These are phyloP conservation scores for Zelostemma sp. DNA, from an alignment of 1,140 invertebrate genomes.

Conservation along the genomic window DNA sequence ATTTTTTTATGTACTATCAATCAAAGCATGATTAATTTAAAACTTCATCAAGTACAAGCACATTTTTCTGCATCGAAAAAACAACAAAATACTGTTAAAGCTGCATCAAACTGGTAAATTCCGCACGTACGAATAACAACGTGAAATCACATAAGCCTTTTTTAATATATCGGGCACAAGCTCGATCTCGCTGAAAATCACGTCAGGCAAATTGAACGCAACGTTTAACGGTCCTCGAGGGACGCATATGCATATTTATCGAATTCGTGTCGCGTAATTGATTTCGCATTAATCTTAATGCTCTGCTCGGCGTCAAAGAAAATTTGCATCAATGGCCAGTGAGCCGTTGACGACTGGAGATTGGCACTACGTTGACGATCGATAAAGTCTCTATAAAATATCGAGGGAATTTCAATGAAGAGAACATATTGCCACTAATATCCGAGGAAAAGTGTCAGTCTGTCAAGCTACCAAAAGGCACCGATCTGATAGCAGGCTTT, in stretches of 20 bases:
- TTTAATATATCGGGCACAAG: too few species aligned
- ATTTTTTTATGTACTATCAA: too few species aligned
- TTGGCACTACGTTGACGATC: constrained; percentile 41
- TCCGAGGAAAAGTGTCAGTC: constrained; percentile 65
- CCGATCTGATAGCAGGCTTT: constrained; percentile 56
- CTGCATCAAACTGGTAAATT: too few species aligned
- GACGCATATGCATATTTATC: not conserved
- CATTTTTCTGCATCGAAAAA: too few species aligned
- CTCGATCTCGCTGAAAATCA: not conserved
- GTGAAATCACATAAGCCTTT: too few species aligned
- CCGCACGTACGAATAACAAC: too few species aligned
- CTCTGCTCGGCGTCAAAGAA: constrained; percentile 6
- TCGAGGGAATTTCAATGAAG: constrained; percentile 62
- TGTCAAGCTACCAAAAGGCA: constrained; percentile 62
- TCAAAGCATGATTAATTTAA: too few species aligned
- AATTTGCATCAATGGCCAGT: constrained; percentile 5
- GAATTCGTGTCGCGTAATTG: constrained; percentile 7
- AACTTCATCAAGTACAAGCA: too few species aligned
- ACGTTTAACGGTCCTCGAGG: not conserved
- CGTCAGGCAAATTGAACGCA: not conserved
- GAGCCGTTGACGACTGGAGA: constrained; percentile 10
- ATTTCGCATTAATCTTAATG: constrained; percentile 9
- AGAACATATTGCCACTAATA: constrained; percentile 69
- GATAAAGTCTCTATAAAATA: constrained; percentile 14
- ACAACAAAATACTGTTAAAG: too few species aligned